These are phyloP conservation scores for Diaphora mendica DNA, from an alignment of 2,888 invertebrate species.

Conservation along the genomic window DNA sequence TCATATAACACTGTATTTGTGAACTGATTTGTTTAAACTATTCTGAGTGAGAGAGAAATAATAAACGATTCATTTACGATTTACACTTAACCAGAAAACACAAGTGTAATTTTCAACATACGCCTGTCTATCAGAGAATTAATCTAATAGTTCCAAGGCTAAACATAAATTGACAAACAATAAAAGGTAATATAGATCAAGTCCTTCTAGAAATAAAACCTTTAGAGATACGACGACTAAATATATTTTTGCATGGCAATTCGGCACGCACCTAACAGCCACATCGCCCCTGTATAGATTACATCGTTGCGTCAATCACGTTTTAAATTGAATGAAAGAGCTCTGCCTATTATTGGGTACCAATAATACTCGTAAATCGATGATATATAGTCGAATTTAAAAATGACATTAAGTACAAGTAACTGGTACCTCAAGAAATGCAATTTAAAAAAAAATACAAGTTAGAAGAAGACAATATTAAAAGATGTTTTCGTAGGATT, in stretches of 20 bases:
- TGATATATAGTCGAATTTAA: conserved; percentile 23
- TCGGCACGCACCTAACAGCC: conserved; percentile 22
- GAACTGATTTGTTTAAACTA: too few species aligned
- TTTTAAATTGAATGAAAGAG: conserved; percentile 41
- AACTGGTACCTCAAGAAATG: conserved; percentile 8
- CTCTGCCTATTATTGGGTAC: conserved; percentile 22
- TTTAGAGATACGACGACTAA: conserved; percentile 9
- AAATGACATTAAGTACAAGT: conserved; percentile 11
- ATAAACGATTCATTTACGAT: too few species aligned
- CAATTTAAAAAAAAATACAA: not conserved
- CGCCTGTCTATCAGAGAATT: not conserved
- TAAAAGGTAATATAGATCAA: not conserved
- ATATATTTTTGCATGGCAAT: conserved; percentile 19
- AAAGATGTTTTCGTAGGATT: not conserved
- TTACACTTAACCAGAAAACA: not conserved
- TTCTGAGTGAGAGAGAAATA: too few species aligned
- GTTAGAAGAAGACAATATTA: too few species aligned
- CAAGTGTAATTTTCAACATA: not conserved
- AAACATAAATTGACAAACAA: not conserved
- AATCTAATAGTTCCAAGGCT: conserved; percentile 5
- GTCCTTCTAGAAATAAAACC: conserved; percentile 7
- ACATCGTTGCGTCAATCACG: conserved; percentile 41
- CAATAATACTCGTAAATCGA: conserved; percentile 21
- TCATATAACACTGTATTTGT: too few species aligned
- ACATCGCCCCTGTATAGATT: conserved; percentile 18